A percentile compares a stretch with the other conserved stretches of the same genome.
These are phyloP conservation scores for Volucella zonaria DNA, from an alignment of 2,888 invertebrate genomes.

Conservation along the genomic window DNA sequence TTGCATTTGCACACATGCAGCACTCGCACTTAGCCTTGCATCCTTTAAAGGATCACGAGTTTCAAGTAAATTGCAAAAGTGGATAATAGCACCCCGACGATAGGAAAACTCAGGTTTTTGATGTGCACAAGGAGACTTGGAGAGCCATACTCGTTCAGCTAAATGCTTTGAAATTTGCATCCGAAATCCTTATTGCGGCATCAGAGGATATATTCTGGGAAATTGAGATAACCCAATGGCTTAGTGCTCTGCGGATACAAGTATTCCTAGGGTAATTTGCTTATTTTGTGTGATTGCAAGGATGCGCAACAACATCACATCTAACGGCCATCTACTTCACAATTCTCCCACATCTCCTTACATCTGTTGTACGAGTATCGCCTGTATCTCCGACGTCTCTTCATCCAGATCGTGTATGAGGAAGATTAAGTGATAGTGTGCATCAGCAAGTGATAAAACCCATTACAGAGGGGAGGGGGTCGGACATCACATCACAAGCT, in stretches of 20 bases:
- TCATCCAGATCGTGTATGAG: neutral
- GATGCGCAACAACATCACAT: constrained; percentile 40
- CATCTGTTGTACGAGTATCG: too few relatives aligned
- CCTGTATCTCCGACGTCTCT: too few relatives aligned
- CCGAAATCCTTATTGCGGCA: constrained; percentile 64
- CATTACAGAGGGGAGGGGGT: constrained; percentile 27
- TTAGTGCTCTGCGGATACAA: constrained; percentile 14
- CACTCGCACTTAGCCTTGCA: too few relatives aligned
- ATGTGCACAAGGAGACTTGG: constrained; percentile 2
- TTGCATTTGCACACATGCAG: neutral
- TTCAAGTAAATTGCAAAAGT: constrained; percentile 46
- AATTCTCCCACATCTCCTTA: too few relatives aligned
- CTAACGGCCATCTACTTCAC: neutral
- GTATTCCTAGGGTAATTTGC: constrained; percentile 54
- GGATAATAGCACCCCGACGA: constrained; percentile 33
- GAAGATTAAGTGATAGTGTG: constrained; percentile 70
- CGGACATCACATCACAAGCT: constrained; percentile 4
- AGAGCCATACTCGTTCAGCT: constrained; percentile 3
- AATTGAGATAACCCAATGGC: constrained; percentile 56
- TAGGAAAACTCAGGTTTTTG: neutral
- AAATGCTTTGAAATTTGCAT: constrained; percentile 65
- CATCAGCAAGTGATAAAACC: constrained; percentile 60
- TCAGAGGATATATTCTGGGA: constrained; percentile 48
- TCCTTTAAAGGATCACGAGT: constrained; percentile 40
- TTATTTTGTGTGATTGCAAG: constrained; percentile 63